These are phyloP conservation scores for Oryzias woworae DNA, from an alignment of 2,113 vertebrate genomes.

Conservation along the genomic window DNA sequence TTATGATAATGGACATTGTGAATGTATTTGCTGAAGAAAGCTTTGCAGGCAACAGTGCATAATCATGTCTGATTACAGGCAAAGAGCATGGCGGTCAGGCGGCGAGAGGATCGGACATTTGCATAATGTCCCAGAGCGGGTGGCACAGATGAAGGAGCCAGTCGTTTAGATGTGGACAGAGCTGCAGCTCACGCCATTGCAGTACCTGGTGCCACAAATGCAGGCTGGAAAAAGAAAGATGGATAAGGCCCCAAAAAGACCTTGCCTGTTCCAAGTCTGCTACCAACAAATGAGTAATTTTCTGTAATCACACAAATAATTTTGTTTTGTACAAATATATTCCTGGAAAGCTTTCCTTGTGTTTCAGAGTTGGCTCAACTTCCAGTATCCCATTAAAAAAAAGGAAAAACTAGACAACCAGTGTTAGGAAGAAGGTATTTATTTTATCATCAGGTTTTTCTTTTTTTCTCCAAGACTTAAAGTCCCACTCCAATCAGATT, in stretches of 20 bases:
- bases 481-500: background rate
- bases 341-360: background rate
- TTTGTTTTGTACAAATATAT: slow-evolving; percentile 35
- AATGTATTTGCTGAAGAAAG: slow-evolving; percentile 58
- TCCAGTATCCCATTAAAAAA: background rate
- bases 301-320: slow-evolving; percentile 54
- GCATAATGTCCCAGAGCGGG: slow-evolving; percentile 69
- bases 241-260: slow-evolving; percentile 53
- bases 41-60: slow-evolving; percentile 52
- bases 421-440: background rate
- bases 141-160: slow-evolving; percentile 58
- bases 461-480: background rate
- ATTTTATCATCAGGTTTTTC: background rate
- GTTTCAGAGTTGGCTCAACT: slow-evolving; percentile 18
- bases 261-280: slow-evolving; percentile 7
- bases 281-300: slow-evolving; percentile 52
- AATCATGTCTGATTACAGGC: slow-evolving; percentile 59
- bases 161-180: slow-evolving; percentile 63
- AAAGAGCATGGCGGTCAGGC: slow-evolving; percentile 50
- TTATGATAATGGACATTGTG: slow-evolving; percentile 57
- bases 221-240: slow-evolving; percentile 42
- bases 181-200: slow-evolving; percentile 43
- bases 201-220: slow-evolving; percentile 29
- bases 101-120: slow-evolving; percentile 50
- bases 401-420: background rate